phyloP scores from a whole-genome alignment of 2,113 vertebrate genomes.

The Manacus vitellinus region DNA sequence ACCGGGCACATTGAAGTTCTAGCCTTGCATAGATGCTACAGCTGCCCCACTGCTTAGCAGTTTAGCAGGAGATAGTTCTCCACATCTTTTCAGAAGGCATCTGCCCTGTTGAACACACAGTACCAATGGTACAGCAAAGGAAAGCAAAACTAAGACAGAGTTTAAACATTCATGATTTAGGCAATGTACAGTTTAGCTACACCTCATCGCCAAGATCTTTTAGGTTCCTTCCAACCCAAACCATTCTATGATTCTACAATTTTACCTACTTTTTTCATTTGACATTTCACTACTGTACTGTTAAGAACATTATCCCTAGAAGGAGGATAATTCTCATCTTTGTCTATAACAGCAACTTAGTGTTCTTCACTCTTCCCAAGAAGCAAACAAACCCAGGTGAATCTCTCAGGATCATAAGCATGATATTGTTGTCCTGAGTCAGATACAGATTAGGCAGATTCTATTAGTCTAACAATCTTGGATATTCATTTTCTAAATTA shows the following conservation, averaged over 20 bases:
- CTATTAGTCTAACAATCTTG: not conserved
- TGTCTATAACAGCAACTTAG: not conserved
- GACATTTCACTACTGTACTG: not conserved
- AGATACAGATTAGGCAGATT: not conserved
- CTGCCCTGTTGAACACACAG: not conserved
- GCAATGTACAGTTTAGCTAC: not conserved
- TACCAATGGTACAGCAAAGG: fast-evolving
- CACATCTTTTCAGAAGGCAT: not conserved
- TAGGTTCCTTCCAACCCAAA: not conserved
- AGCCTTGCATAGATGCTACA: not conserved
- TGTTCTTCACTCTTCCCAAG: not conserved
- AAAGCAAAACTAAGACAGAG: not conserved
- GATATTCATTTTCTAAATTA: not conserved
- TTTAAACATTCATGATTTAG: not conserved
- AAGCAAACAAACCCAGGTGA: not conserved
- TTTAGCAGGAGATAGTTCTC: not conserved
- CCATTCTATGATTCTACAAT: not conserved
- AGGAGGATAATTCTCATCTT: not conserved
- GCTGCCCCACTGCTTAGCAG: not conserved
- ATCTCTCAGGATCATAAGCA: not conserved
- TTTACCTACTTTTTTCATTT: not conserved
- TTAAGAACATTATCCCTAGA: not conserved
- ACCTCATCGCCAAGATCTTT: not conserved
- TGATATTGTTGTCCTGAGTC: not conserved
- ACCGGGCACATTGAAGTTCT: not conserved